These are phyloP conservation scores for Pipistrellus nathusii DNA, from an alignment of 2,797 vertebrate genomes.

Conservation along the genomic window DNA sequence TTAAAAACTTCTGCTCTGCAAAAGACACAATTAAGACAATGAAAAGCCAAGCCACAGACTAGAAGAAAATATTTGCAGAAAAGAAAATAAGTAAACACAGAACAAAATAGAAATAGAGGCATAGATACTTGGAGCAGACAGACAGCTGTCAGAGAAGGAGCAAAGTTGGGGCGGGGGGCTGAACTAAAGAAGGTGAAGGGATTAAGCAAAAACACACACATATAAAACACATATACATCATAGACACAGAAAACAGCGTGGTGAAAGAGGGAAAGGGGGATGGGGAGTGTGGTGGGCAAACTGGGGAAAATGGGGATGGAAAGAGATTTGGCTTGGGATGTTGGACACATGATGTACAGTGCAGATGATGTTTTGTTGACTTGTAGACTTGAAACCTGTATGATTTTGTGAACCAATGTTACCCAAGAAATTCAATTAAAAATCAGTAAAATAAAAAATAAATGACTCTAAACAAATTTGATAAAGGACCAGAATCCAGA, in stretches of 20 bases:
- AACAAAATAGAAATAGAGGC: not conserved
- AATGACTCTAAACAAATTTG: not conserved
- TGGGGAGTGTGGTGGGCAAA: not conserved
- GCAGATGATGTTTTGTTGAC: not conserved
- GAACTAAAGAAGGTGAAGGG: not conserved
- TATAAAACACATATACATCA: not conserved
- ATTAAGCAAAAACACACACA: not conserved
- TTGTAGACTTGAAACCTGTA: not conserved
- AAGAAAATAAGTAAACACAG: not conserved
- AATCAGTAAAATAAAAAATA: not conserved
- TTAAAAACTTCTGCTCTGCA: not conserved
- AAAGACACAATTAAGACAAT: not conserved
- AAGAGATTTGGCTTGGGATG: not conserved
- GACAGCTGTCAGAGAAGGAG: not conserved
- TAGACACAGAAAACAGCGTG: not conserved
- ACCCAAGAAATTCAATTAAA: not conserved
- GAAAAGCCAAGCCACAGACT: not conserved
- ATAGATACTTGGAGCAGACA: not conserved
- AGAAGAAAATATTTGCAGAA: not conserved
- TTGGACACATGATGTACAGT: not conserved
- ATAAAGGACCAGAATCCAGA: not conserved
- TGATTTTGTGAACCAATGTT: not conserved
- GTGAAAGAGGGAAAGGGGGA: not conserved
- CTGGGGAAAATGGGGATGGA: not conserved
- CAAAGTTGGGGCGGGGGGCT: not conserved